Percentiles rank a stretch among this genome's conserved stretches.
phyloP scores from a whole-genome alignment of 2,113 vertebrate genomes.

The Aplodontia rufa region DNA sequence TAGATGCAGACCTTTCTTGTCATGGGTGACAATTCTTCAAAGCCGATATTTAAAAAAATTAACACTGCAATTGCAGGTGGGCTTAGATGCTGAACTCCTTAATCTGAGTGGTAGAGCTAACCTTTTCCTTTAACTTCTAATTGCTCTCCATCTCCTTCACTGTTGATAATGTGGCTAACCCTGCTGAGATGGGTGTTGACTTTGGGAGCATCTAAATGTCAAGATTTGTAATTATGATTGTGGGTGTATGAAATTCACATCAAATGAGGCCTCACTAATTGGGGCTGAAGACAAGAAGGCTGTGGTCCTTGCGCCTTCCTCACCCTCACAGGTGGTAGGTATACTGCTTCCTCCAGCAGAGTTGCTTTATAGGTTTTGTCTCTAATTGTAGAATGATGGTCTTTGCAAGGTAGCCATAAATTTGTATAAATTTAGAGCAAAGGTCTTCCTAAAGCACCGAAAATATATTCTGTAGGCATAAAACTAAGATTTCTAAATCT shows the following conservation, averaged over 20 bases:
- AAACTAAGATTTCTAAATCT: not conserved
- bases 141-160: conserved; percentile 50
- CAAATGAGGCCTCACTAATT: conserved; percentile 76
- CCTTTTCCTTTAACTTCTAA: conserved; percentile 82
- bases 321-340: not conserved
- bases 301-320: conserved; percentile 74
- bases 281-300: conserved; percentile 76
- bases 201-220: conserved; percentile 82
- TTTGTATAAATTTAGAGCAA: not conserved
- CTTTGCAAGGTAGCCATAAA: not conserved
- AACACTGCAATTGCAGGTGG: conserved; percentile 78
- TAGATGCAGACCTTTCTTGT: conserved; percentile 56
- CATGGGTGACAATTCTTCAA: conserved; percentile 73
- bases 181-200: conserved; percentile 77
- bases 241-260: conserved; percentile 78
- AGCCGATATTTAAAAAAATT: conserved; percentile 79
- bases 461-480: not conserved
- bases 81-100: conserved; percentile 75
- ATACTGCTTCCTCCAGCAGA: not conserved
- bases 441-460: not conserved
- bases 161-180: conserved; percentile 77
- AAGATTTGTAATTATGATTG: conserved; percentile 85
- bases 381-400: not conserved
- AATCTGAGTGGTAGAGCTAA: conserved; percentile 69
- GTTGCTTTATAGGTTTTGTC: not conserved